A percentile compares a stretch with the other conserved stretches of the same genome.
Evolutionary conservation across 2,113 vertebrate genomes (phyloP).

Genomic region (Odocoileus hemionus): DNA sequence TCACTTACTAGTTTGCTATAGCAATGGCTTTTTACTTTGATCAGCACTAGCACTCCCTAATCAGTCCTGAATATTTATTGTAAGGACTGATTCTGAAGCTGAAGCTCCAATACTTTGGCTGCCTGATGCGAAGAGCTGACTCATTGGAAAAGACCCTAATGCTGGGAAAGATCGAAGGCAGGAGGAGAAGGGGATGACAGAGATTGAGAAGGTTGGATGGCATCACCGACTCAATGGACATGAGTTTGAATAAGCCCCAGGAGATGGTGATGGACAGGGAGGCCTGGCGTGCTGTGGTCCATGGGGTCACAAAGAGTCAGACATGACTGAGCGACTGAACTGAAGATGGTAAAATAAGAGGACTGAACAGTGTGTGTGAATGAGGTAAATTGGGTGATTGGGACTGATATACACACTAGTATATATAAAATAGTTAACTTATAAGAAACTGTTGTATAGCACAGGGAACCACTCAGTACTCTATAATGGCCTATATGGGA

Average conservation of each 20-base stretch:
- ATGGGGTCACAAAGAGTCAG: background rate
- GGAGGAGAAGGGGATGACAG: background rate
- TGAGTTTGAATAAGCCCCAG: background rate
- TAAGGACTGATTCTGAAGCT: no score
- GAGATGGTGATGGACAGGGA: background rate
- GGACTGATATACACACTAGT: background rate
- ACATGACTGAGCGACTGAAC: background rate
- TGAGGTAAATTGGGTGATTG: background rate
- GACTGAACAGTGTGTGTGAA: background rate
- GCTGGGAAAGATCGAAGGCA: background rate
- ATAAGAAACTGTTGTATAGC: background rate
- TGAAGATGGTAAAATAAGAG: background rate
- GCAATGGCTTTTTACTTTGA: background rate
- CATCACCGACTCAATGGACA: fast-evolving
- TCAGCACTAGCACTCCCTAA: background rate
- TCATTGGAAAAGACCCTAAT: background rate
- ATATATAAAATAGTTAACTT: background rate
- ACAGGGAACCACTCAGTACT: background rate
- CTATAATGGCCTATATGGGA: background rate
- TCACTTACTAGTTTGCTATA: background rate
- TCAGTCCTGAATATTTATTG: no score
- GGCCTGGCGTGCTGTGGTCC: background rate
- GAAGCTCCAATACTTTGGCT: background rate
- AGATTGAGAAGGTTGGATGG: background rate
- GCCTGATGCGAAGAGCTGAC: background rate